Percentiles rank a stretch among this genome's conserved stretches.
phyloP scores from a whole-genome alignment of 2,797 vertebrate species.

The Synanceia verrucosa region DNA sequence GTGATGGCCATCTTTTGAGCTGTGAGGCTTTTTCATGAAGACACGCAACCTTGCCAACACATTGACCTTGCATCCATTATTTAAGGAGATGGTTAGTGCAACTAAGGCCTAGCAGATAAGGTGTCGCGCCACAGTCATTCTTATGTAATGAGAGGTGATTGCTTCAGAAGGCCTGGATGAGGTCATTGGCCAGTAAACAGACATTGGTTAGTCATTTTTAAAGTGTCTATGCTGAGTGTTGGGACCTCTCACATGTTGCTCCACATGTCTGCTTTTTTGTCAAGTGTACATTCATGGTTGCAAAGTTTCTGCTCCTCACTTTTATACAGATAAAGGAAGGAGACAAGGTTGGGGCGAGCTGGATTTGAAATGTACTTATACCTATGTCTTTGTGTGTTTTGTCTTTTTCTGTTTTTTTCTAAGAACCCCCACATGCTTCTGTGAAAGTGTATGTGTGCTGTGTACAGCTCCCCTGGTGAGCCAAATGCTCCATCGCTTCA shows the following conservation, averaged over 20 bases:
- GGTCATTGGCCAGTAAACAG: constrained; percentile 51
- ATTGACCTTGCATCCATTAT: constrained; percentile 73
- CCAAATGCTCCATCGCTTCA: constrained; percentile 72
- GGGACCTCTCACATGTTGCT: background rate
- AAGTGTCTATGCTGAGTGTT: constrained; percentile 2
- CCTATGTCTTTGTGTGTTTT: constrained; percentile 25
- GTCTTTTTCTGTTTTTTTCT: constrained; percentile 42
- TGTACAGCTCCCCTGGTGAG: constrained; percentile 60
- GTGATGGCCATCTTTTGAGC: constrained; percentile 17
- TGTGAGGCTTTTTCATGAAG: constrained; percentile 34
- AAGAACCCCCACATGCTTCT: constrained; percentile 17
- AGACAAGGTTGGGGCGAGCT: background rate
- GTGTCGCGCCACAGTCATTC: constrained; percentile 57
- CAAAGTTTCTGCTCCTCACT: background rate
- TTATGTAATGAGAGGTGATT: constrained; percentile 68
- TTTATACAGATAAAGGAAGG: constrained; percentile 11
- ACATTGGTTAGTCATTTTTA: constrained; percentile 3
- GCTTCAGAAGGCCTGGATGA: constrained; percentile 54
- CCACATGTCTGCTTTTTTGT: background rate
- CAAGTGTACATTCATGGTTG: background rate
- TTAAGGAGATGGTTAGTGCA: constrained; percentile 57
- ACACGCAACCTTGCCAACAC: constrained; percentile 44
- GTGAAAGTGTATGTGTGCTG: constrained; percentile 49
- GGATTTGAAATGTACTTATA: background rate
- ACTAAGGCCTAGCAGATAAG: constrained; percentile 51